Base-by-base conservation (phyloP, 2,888 invertebrate genomes). In the Xylophagus ater region DNA sequence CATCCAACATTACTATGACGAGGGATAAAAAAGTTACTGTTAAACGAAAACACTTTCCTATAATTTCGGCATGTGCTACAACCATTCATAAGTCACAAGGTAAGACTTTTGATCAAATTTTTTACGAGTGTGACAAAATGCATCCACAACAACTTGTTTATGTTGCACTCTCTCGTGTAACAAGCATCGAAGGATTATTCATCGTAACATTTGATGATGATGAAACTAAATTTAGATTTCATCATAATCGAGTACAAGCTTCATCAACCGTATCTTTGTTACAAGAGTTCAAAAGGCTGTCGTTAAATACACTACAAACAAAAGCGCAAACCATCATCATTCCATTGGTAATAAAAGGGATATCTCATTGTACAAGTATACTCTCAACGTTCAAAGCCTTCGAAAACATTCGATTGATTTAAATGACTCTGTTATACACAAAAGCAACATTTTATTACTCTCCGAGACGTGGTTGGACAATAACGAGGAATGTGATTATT, bases 41-140 rank as follows among this genome's bases (percentile, higher is more conserved):
- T 3, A 34, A 34, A 34, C 14, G 34, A 21, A 34, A 34, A 21
- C 34, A 34, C 29, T 29, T 37, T 30, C 37, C 29, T 19, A 4
- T 37, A 3, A 25, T 26, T 25, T 26, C 35, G 12, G 35, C 35
- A 6, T 35, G 4, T 4, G 35, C 35, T 7, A 37, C 33, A 18
- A 32, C 38, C n/a, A 32, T 33, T 19, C 38, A 39, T 25, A 39
- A 39, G 17, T 39, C 38, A 24, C 32, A 39, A n/a, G 38, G 32
- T 25, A 18, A 19, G 32, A 36, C 41, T 32, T 36, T 18, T 36
- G 36, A 36, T 36, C 15, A 18, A 13, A 36, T 41, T 36, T 32
- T 31, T 25, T 32, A 41, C 25, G 34, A 29, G 30, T 40, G 29
- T 24, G 25, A 40, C 23, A 20, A 18, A 15, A 23, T 12, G 23